These are phyloP conservation scores for Epizoanthus stellaris DNA, from an alignment of 92 coral and sea anemone species.

Conservation along the genomic window DNA sequence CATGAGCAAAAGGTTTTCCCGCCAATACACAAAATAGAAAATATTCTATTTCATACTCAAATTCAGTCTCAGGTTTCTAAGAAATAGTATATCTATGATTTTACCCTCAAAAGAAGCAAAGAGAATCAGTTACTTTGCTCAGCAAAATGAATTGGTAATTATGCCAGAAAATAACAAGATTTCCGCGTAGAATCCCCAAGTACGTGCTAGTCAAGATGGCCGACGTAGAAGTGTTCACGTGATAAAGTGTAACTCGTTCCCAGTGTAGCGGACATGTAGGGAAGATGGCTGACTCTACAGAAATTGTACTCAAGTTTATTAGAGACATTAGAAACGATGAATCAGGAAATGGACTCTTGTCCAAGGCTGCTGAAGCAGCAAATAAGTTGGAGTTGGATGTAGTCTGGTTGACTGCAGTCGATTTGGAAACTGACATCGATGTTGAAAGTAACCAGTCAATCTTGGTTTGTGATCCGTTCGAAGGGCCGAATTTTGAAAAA, in stretches of 20 bases:
- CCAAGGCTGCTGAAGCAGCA: constrained; percentile 73
- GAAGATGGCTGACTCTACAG: constrained; percentile 48
- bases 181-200: background rate
- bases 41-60: background rate
- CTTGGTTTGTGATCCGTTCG: constrained; percentile 81
- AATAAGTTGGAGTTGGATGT: constrained; percentile 69
- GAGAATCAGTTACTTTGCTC: too few relatives aligned
- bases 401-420: constrained; percentile 65
- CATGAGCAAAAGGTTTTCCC: constrained; percentile 28
- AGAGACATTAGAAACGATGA: constrained; percentile 58
- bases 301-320: constrained; percentile 67
- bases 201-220: constrained; percentile 78
- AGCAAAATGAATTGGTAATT: too few relatives aligned
- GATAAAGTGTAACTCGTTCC: background rate
- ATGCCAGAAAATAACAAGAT: background rate
- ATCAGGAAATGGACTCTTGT: constrained; percentile 61
- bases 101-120: background rate
- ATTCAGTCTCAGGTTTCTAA: background rate
- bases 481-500: constrained; percentile 81
- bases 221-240: constrained; percentile 42
- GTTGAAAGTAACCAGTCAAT: constrained; percentile 63
- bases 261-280: too few relatives aligned
- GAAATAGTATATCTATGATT: background rate
- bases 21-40: background rate
- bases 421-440: constrained; percentile 53